A percentile compares a stretch with the other conserved stretches of the same genome.
Evolutionary conservation across 2,797 vertebrate species (phyloP).

Genomic region (Jordanella pulchra): DNA sequence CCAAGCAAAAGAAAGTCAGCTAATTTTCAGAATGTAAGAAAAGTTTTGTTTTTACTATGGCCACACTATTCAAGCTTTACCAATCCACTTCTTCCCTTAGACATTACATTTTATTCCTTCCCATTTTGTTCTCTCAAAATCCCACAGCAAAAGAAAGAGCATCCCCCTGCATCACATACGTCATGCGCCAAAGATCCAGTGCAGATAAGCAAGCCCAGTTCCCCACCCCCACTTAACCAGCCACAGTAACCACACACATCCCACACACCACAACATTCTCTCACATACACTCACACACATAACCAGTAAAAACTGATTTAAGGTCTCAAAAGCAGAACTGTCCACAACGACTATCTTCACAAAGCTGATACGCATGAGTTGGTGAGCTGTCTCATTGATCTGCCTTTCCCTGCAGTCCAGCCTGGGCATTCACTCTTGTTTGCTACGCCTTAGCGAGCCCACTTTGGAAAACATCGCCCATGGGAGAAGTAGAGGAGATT

Average conservation of each 20-base stretch:
- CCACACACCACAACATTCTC: conserved; percentile 4
- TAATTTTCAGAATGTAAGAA: conserved; percentile 2
- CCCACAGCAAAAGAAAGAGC: conserved; percentile 43
- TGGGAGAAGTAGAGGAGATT: conserved; percentile 53
- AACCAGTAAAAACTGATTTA: conserved; percentile 68
- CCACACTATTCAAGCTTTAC: not conserved
- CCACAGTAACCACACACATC: not conserved
- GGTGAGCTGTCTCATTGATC: conserved; percentile 77
- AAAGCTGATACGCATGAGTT: conserved; percentile 74
- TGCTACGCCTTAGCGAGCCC: conserved; percentile 72
- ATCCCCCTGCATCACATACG: conserved; percentile 60
- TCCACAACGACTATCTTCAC: conserved; percentile 72
- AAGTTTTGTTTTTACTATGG: conserved; percentile 22
- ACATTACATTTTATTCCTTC: conserved; percentile 37
- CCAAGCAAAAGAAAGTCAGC: conserved; percentile 1
- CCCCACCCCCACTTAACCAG: not conserved
- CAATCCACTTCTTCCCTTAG: conserved; percentile 15
- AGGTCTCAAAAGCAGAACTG: conserved; percentile 75
- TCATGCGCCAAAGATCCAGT: conserved; percentile 63
- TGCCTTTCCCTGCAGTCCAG: conserved; percentile 67
- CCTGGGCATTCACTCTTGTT: conserved; percentile 70
- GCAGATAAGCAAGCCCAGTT: conserved; percentile 66
- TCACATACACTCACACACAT: conserved; percentile 16
- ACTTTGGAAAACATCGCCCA: conserved; percentile 75
- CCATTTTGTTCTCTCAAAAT: conserved; percentile 34